Percentiles rank a stretch among this genome's conserved stretches.
Conservation (phyloP, 2,113 vertebrate species). For the Isurus oxyrinchus region DNA sequence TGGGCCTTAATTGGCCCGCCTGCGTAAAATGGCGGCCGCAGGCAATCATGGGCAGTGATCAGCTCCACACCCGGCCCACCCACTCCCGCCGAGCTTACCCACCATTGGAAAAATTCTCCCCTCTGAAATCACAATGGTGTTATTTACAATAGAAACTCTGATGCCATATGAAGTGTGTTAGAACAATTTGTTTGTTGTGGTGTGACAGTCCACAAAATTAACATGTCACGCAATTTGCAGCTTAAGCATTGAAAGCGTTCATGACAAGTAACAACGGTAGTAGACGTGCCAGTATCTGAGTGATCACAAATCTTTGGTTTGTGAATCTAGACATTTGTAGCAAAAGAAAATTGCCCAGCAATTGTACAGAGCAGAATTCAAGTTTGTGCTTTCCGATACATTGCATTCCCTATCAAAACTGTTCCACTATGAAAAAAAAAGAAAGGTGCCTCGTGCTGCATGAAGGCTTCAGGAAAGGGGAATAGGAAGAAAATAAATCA, state of each 20-base stretch:
- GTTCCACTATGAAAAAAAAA: background rate
- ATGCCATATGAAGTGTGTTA: background rate
- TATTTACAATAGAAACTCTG: background rate
- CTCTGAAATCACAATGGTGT: background rate
- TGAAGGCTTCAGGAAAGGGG: background rate
- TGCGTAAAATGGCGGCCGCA: too few species aligned
- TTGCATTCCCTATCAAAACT: background rate
- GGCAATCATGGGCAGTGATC: too few species aligned
- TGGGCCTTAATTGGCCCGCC: too few species aligned
- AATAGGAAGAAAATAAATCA: background rate
- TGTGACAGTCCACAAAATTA: background rate
- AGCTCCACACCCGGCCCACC: too few species aligned
- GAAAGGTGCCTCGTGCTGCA: background rate
- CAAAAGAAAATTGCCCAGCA: background rate
- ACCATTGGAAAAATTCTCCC: too few species aligned
- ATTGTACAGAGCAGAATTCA: background rate
- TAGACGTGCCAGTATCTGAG: background rate
- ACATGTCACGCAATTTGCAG: background rate
- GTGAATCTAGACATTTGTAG: background rate
- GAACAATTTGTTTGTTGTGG: background rate
- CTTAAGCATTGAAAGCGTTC: background rate
- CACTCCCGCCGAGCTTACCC: too few species aligned
- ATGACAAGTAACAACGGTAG: background rate
- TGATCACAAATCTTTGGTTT: background rate
- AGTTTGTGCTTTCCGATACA: background rate